Evolutionary conservation across 2,113 vertebrate genomes (phyloP).

Genomic region (Elephantulus edwardii): DNA sequence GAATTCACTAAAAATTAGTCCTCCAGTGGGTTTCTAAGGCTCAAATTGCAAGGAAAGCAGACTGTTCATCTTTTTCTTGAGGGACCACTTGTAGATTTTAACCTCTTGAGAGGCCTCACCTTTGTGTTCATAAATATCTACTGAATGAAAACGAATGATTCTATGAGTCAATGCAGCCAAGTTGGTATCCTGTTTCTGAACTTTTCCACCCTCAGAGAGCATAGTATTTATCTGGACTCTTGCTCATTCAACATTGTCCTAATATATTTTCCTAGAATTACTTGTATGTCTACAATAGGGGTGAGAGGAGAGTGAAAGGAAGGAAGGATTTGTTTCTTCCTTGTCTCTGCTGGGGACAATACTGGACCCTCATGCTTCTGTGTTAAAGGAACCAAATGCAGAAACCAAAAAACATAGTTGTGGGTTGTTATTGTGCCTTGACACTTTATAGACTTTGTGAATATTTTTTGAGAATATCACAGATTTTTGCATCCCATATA

Average conservation of each 20-base stretch:
- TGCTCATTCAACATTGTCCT: background rate
- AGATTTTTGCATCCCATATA: background rate
- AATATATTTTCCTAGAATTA: background rate
- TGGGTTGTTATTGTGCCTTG: background rate
- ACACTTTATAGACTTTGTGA: background rate
- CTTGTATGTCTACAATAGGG: background rate
- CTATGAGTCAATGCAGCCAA: background rate
- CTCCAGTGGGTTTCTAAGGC: too few species aligned
- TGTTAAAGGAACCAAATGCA: background rate
- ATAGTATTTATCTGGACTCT: background rate
- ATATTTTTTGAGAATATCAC: background rate
- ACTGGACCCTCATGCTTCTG: too few species aligned
- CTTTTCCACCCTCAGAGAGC: background rate
- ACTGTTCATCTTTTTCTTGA: too few species aligned
- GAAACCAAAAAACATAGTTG: background rate
- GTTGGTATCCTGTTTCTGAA: background rate
- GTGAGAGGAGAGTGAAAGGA: background rate
- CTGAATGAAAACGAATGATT: background rate
- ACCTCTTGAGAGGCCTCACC: too few species aligned
- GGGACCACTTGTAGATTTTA: too few species aligned
- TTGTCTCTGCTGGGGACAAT: background rate
- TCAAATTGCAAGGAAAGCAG: too few species aligned
- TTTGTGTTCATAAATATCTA: background rate
- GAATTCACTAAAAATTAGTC: too few species aligned
- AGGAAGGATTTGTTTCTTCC: background rate